Conservation (phyloP, 2,888 invertebrate species). For the Esperia sulphurella region DNA sequence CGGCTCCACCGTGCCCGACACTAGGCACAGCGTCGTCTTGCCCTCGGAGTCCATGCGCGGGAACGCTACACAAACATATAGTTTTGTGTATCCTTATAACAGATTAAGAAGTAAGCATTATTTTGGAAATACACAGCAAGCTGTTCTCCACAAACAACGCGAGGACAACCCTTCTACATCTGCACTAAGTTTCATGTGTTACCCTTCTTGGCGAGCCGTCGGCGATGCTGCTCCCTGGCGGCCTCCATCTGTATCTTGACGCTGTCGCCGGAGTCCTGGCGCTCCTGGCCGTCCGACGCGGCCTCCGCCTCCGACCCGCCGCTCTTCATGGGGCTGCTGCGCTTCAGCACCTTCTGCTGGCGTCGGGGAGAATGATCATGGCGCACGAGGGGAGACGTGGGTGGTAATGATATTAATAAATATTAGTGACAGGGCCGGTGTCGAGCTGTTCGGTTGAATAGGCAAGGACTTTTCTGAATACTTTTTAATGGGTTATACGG, state of each 20-base stretch:
- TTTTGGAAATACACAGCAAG: too few relatives aligned
- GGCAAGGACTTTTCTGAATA: too few relatives aligned
- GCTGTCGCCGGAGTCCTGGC: slow-evolving; percentile 48
- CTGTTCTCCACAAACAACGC: too few relatives aligned
- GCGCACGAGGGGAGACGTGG: neutral
- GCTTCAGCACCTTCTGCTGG: slow-evolving; percentile 64
- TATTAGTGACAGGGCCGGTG: neutral
- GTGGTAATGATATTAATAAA: neutral
- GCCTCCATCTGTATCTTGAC: slow-evolving; percentile 74
- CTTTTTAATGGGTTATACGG: too few relatives aligned
- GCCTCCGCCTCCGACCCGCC: slow-evolving; percentile 60
- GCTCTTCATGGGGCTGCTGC: slow-evolving; percentile 58
- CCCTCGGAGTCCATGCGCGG: slow-evolving; percentile 92
- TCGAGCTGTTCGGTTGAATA: neutral
- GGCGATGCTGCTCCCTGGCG: slow-evolving; percentile 62
- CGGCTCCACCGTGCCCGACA: slow-evolving; percentile 78
- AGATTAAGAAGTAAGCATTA: too few relatives aligned
- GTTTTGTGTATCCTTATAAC: too few relatives aligned
- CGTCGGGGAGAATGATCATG: neutral
- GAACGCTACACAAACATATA: slow-evolving; percentile 81
- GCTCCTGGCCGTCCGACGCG: slow-evolving; percentile 48
- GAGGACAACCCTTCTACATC: too few relatives aligned
- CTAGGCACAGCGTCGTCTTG: slow-evolving; percentile 91
- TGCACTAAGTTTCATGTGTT: neutral
- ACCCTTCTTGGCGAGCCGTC: slow-evolving; percentile 68